Conservation (phyloP, 2,113 vertebrate genomes). For the Trichomycterus rosablanca region DNA sequence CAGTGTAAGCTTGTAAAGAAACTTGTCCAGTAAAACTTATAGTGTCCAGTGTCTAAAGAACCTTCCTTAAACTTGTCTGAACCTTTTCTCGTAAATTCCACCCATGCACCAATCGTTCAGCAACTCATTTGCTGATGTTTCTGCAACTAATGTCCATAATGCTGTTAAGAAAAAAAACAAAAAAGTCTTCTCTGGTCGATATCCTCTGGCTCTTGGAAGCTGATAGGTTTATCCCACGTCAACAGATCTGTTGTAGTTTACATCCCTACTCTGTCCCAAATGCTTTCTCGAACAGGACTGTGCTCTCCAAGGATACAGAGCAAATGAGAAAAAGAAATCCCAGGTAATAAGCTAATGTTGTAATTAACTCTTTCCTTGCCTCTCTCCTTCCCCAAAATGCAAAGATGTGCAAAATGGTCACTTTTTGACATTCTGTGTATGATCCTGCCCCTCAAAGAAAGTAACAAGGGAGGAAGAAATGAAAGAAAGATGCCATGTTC, state of each 20-base stretch:
- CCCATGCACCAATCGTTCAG: not conserved
- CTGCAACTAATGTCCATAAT: constrained; percentile 25
- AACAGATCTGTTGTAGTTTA: constrained; percentile 4
- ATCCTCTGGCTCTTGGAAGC: not conserved
- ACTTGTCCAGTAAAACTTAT: not conserved
- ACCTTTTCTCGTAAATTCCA: constrained; percentile 18
- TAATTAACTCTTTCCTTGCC: constrained; percentile 45
- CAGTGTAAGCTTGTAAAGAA: not conserved
- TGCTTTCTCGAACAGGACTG: constrained; percentile 25
- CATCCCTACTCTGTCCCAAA: not conserved
- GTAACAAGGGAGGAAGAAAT: constrained; percentile 4
- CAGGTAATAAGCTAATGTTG: constrained; percentile 62
- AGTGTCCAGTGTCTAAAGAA: too few relatives aligned
- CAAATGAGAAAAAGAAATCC: constrained; percentile 51
- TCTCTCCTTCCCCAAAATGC: constrained; percentile 23
- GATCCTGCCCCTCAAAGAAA: constrained; percentile 27
- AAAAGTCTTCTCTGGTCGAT: not conserved
- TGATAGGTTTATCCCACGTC: not conserved
- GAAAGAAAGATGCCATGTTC: constrained; percentile 72
- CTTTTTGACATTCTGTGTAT: constrained; percentile 13
- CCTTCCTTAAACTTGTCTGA: too few relatives aligned
- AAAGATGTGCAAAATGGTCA: constrained; percentile 6
- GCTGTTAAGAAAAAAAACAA: constrained; percentile 8
- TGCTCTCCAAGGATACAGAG: constrained; percentile 52
- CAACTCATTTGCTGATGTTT: not conserved